Conservation (phyloP, 2,888 invertebrate genomes). For the Eilema depressum region DNA sequence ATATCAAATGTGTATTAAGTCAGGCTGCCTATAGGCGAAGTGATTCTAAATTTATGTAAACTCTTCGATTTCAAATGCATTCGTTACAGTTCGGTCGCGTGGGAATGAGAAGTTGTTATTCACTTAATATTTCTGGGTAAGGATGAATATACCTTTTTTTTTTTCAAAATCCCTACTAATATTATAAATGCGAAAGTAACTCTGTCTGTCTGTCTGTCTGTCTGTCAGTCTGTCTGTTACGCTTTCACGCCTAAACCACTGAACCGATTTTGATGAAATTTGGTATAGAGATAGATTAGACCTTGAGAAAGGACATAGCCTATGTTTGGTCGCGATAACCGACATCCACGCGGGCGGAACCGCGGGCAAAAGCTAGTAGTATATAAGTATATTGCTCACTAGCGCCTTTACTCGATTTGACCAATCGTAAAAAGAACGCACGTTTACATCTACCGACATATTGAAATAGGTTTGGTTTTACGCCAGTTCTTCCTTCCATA, state of each 20-base stretch:
- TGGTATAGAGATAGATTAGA: too few species aligned
- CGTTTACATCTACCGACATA: background rate
- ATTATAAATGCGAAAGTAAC: too few species aligned
- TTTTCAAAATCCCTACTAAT: too few species aligned
- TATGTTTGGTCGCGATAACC: too few species aligned
- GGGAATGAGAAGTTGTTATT: conserved; percentile 12
- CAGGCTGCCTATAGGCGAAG: conserved; percentile 26
- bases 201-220: too few species aligned
- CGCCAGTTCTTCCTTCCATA: background rate
- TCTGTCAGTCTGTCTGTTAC: too few species aligned
- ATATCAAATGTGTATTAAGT: conserved; percentile 44
- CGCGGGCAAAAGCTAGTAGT: too few species aligned
- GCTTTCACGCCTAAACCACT: too few species aligned
- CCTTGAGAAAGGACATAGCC: too few species aligned
- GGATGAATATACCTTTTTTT: too few species aligned
- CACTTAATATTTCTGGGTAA: background rate
- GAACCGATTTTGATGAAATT: too few species aligned
- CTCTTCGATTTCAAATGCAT: conserved; percentile 7
- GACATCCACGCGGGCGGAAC: too few species aligned
- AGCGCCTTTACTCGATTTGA: background rate
- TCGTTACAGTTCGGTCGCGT: conserved; percentile 1
- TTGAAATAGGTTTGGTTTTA: background rate
- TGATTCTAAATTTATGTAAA: conserved; percentile 33
- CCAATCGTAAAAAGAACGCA: background rate
- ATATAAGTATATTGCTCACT: background rate